Evolutionary conservation across 1,140 invertebrate species (phyloP).

Genomic region (Lethocerus indicus): DNA sequence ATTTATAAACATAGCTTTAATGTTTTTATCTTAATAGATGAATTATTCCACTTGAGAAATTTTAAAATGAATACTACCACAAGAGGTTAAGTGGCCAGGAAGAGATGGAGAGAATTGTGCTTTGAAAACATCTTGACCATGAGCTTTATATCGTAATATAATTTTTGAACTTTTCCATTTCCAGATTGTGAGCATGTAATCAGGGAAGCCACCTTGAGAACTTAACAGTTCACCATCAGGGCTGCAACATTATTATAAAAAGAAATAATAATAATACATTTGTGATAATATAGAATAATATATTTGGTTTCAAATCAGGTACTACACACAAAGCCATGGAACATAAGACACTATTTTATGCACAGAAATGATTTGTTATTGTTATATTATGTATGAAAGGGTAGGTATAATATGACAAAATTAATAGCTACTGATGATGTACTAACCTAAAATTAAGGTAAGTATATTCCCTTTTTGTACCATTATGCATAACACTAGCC

Average conservation of each 20-base stretch:
- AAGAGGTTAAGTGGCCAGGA: neutral
- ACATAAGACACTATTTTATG: neutral
- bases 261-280: too few relatives aligned
- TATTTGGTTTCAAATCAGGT: too few relatives aligned
- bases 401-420: too few relatives aligned
- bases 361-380: neutral
- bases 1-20: neutral
- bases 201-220: slow-evolving; percentile 67
- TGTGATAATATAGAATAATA: too few relatives aligned
- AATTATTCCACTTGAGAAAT: too few relatives aligned
- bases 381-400: too few relatives aligned
- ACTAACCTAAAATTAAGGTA: slow-evolving; percentile 58
- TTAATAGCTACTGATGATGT: too few relatives aligned
- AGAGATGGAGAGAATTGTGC: slow-evolving; percentile 52
- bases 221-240: slow-evolving; percentile 59
- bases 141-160: slow-evolving; percentile 57
- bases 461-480: slow-evolving; percentile 51
- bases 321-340: neutral
- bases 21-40: too few relatives aligned
- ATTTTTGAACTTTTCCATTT: slow-evolving; percentile 59
- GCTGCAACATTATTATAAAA: slow-evolving; percentile 26
- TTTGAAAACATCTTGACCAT: slow-evolving; percentile 57
- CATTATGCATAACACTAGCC: slow-evolving; percentile 48
- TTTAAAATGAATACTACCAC: neutral
- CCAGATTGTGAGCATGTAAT: slow-evolving; percentile 77